Evolutionary conservation across 2,888 invertebrate genomes (phyloP), one percentile per base, ranked within the genome.

Genomic region (Macropis europaea): DNA sequence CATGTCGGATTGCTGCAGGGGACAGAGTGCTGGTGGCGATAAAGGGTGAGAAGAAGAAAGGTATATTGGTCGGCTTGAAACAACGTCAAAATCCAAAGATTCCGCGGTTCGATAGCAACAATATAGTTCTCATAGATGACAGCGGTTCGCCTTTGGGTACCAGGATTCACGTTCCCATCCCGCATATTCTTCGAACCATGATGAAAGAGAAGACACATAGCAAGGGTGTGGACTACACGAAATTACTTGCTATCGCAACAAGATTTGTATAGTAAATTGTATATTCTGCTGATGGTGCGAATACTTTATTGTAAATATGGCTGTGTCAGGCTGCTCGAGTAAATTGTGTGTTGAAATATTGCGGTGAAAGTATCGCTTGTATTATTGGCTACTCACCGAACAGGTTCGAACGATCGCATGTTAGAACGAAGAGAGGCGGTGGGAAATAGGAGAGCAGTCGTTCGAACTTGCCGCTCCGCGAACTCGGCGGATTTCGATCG

Each of bases 61-160:
- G 95, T 3, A 96, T 97, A 73, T 91, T 97, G 24, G 97, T 97
- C 2, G 99, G 99, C 0, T 91, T 97, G 50, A 97, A 95, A 87
- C 95, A 96, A 86, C 94, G 93, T 56, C 98, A 98, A 88, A 92
- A 92, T 61, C 90, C 94, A 0, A 95, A 95, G 89, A 92, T 97
- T 34, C 98, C 99, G 0, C 95, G 95, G 88, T 97, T 96, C 89
- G 99, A 99, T 89, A 96, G 95, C 85, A 99, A 99, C 89, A 99
- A 99, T 90, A 91, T 99, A 59, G 99, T 99, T 0, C 91, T 99
- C 0, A 95, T 99, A 40, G 98, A 99, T 86, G 98, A 99, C 85
- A 96, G 93, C 85, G 99, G 99, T 15, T 95, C 96, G 11, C 99
- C 99, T 0, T 90, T 99, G 2, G 99, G 99, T 15, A 99, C 97